Evolutionary conservation across 2,888 invertebrate species (phyloP), one percentile per base, ranked within the genome.

Genomic region (Clepsis dumicolana): DNA sequence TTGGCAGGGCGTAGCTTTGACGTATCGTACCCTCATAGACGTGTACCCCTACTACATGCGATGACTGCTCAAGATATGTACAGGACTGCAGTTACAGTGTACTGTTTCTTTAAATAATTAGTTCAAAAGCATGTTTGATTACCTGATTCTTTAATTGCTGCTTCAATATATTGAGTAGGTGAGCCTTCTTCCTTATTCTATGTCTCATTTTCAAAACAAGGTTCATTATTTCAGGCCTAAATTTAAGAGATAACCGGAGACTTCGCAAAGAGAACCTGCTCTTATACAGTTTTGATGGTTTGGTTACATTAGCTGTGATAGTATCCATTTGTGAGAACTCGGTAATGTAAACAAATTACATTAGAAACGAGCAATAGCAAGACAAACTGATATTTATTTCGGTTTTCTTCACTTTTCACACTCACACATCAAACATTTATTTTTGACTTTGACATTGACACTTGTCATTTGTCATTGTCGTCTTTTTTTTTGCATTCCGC

Each of bases 141-240:
- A 96, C 77, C 79, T 94, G 94, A n/a, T 89, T 86, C 80, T 94
- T 94, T 62, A 96, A 87, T 76, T 94, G 94, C 21, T 89, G 85
- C 80, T 94, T 94, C 62, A 96, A 87, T 75, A 94, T 94, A 64
- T 88, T 90, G 56, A 97, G 83, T 73, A 95, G 93, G 67, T 88
- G 91, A 35, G 94, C 94, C 77, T 96, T 96, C 75, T 90, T 91
- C 64, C 88, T 90, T 50, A 96, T 93, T 70, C 89, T 89, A 35
- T 90, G 90, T 69, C 94, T 94, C 80, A 96, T 91, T 77, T 94
- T 94, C 50, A 94, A 79, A 74, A 96, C 94, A 65, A 95, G 94
- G 72, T 90, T 89, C 38, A 94, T 73, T 16, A 96, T 91, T 74
- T 95, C 94, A 10, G 96, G 96, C 70, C 94, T 92, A 72, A 94